Evolutionary conservation across 1,140 invertebrate genomes (phyloP), one percentile per base, ranked within the genome.

Genomic region (Condylostylus longicornis): DNA sequence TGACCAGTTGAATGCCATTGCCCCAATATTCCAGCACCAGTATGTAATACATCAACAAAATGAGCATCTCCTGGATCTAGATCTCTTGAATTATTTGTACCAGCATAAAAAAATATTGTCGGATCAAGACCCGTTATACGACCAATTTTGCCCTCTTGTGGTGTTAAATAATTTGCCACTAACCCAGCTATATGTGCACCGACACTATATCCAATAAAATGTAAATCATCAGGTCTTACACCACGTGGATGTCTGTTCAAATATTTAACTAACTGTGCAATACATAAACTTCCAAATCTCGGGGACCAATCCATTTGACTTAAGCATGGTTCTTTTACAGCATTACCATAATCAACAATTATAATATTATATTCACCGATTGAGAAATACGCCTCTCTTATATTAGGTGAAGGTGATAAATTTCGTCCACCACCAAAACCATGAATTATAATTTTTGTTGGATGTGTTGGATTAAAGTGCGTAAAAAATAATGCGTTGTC

Each of bases 11-110:
- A 79, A 3, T 82, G 80, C 81, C 81, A 85, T 50, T 85, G 80
- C 0, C 81, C 80, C 13, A 85, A 64, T 33, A 85, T 80, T 0
- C 82, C 82, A 1, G 82, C 83, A 21, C 86, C 85, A 0, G 87
- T 89, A 54, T 93, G 87, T 32, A 91, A 69, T 17, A 89, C 75
- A 58, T 90, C 85, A 15, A 90, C 84, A 57, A 90, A 89, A 43
- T 78, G 65, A 0, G 84, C 86, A 58, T 93, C 87, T 1, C 73
- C 71, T 28, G 75, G 68, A 60, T 93, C 87, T 44, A 93, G 63
- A 47, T 90, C 83, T 27, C 78, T 70, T 12, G 81, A 81, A 7
- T 75, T 67, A 48, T 84, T 84, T 37, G 72, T 72, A 12, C 79
- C 78, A 68, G 79, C 79, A 56, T 82, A 85, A 55, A 81, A 82